phyloP scores from a whole-genome alignment of 35 echinoderm and acorn worm genomes.

The Lytechinus variegatus region DNA sequence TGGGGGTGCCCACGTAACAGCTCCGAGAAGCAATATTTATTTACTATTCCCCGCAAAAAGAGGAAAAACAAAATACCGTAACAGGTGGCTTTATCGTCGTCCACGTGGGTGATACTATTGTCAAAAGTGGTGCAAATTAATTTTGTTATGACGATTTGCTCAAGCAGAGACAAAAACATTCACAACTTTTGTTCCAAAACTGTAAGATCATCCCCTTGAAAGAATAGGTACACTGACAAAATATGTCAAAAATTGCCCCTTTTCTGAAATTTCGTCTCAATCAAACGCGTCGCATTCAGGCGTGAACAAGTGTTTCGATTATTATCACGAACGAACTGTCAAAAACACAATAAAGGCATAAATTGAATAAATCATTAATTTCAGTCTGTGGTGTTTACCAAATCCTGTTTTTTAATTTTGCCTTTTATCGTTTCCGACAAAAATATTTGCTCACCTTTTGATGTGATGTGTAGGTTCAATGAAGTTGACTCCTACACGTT shows the following conservation, averaged over 20 bases:
- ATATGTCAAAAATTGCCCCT: neutral
- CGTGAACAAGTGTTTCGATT: neutral
- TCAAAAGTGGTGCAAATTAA: neutral
- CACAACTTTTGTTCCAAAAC: neutral
- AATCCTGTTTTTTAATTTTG: neutral
- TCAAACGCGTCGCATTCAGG: neutral
- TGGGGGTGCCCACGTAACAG: neutral
- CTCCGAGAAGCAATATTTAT: neutral
- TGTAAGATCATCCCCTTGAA: neutral
- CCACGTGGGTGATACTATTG: neutral
- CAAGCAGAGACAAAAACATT: neutral
- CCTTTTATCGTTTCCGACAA: neutral
- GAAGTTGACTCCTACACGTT: neutral
- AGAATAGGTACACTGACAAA: neutral
- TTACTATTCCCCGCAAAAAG: neutral
- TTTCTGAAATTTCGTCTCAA: neutral
- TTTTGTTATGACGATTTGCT: neutral
- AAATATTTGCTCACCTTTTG: slow-evolving; percentile 11
- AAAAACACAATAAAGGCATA: neutral
- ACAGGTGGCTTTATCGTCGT: neutral
- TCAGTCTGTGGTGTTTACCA: neutral
- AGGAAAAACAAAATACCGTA: neutral
- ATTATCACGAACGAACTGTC: neutral
- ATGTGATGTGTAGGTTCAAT: neutral
- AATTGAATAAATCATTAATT: neutral